Conservation (phyloP, 2,888 invertebrate species). For the Diarsia brunnea region DNA sequence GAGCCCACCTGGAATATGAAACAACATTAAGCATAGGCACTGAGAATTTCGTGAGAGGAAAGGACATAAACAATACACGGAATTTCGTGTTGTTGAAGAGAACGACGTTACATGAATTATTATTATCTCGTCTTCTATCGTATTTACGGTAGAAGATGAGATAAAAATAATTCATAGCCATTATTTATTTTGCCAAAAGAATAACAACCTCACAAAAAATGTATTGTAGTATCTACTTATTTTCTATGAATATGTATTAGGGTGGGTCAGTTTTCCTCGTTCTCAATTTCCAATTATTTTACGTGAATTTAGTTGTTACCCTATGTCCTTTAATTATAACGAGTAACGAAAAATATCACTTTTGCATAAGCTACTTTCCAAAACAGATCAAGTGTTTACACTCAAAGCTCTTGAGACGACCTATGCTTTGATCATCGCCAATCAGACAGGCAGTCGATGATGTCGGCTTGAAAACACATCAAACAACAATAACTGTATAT, state of each 20-base stretch:
- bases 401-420: background rate
- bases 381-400: background rate
- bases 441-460: background rate
- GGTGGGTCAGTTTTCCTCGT: too few species aligned
- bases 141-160: too few species aligned
- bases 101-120: too few species aligned
- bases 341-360: background rate
- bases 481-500: background rate
- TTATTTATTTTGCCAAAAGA: too few species aligned
- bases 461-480: constrained; percentile 3
- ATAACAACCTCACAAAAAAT: too few species aligned
- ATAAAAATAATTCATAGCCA: too few species aligned
- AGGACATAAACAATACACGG: background rate
- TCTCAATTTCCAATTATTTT: too few species aligned
- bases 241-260: too few species aligned
- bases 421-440: constrained; percentile 9
- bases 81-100: too few species aligned
- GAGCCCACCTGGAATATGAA: constrained; percentile 76
- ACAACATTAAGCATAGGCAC: constrained; percentile 13
- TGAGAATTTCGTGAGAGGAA: background rate
- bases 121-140: too few species aligned
- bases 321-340: background rate
- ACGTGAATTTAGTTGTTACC: too few species aligned
- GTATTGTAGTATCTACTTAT: too few species aligned
- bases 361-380: background rate